phyloP scores from a whole-genome alignment of 1,140 invertebrate genomes.

The Pectinophora gossypiella region DNA sequence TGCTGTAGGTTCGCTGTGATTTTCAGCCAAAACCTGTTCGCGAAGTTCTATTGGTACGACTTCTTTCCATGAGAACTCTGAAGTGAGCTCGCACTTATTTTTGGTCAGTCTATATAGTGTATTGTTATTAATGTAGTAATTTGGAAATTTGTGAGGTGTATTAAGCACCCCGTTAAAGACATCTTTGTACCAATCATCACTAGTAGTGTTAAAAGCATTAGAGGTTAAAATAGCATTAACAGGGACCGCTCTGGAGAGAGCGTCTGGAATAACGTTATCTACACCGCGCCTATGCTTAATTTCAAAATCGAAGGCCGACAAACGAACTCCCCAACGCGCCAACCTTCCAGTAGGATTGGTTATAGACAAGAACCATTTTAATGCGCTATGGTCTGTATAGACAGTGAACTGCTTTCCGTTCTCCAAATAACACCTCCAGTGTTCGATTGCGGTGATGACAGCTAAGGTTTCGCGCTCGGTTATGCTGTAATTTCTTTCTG shows the following conservation, averaged over 20 bases:
- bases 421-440: constrained; percentile 23
- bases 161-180: background rate
- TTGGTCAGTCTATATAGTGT: background rate
- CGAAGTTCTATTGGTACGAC: constrained; percentile 5
- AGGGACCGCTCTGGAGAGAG: constrained; percentile 16
- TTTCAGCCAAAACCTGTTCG: background rate
- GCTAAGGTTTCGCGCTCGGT: constrained; percentile 8
- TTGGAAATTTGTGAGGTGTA: constrained; percentile 8
- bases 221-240: background rate
- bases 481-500: constrained; percentile 6
- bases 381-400: constrained; percentile 28
- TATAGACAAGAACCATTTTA: constrained; percentile 31
- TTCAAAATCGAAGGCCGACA: constrained; percentile 22
- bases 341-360: constrained; percentile 20
- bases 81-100: constrained; percentile 2
- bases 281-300: constrained; percentile 18
- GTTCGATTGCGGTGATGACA: constrained; percentile 11
- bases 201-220: background rate
- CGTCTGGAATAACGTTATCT: constrained; percentile 25
- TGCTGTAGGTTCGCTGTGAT: background rate
- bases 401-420: constrained; percentile 15
- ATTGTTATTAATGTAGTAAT: constrained; percentile 10
- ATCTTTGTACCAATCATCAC: constrained; percentile 5
- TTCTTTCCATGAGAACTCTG: background rate
- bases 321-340: constrained; percentile 14